A percentile compares a stretch with the other conserved stretches of the same genome.
phyloP scores from a whole-genome alignment of 2,888 invertebrate genomes.

The Muschampia plurimacula region DNA sequence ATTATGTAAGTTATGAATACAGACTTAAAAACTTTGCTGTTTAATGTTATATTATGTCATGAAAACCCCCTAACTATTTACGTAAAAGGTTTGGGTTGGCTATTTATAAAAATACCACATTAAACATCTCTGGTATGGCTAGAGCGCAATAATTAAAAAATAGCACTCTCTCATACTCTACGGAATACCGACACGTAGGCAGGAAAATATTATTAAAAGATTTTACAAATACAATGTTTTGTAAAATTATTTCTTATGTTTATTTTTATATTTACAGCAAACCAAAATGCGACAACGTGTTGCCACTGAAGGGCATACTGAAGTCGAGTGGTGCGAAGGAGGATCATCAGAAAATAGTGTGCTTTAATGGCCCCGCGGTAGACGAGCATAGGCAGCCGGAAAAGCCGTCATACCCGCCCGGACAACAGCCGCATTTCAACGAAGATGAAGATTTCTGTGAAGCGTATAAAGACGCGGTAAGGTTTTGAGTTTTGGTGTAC shows the following conservation, averaged over 20 bases:
- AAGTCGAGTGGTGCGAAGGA: conserved; percentile 72
- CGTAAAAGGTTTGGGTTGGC: background rate
- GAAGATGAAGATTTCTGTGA: conserved; percentile 71
- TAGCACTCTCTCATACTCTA: background rate
- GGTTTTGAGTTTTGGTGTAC: conserved; percentile 4
- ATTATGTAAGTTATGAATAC: no score
- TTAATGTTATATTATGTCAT: background rate
- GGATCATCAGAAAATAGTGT: conserved; percentile 80
- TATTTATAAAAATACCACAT: background rate
- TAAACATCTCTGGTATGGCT: background rate
- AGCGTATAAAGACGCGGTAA: conserved; percentile 64
- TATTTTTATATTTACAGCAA: conserved; percentile 56
- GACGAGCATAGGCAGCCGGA: conserved; percentile 57
- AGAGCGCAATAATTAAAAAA: background rate
- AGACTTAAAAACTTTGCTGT: no score
- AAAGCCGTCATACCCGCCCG: conserved; percentile 57
- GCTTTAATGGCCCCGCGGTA: conserved; percentile 76
- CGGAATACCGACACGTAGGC: background rate
- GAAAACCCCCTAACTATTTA: background rate
- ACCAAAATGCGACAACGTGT: conserved; percentile 65
- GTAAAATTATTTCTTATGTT: background rate
- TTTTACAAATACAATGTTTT: background rate
- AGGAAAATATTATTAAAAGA: background rate
- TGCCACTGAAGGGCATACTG: conserved; percentile 75
- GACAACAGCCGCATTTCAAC: conserved; percentile 66